phyloP scores from a whole-genome alignment of 1,140 invertebrate genomes.

The Oedothorax gibbosus region DNA sequence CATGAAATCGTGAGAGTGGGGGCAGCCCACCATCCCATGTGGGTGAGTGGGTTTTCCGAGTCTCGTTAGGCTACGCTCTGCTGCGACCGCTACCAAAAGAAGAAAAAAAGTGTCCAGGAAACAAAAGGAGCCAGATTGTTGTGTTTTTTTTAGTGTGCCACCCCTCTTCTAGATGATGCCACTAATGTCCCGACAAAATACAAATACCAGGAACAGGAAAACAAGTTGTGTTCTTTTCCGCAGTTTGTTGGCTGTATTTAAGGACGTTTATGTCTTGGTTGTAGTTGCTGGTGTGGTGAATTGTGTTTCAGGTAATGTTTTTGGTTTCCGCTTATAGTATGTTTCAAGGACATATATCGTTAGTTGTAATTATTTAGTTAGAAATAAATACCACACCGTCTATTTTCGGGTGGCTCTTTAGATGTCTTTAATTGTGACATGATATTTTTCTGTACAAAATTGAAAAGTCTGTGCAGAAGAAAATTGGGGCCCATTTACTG shows the following conservation, averaged over 20 bases:
- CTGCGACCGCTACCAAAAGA: slow-evolving; percentile 31
- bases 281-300: no score
- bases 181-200: neutral
- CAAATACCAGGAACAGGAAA: neutral
- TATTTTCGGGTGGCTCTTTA: no score
- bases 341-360: no score
- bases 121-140: slow-evolving; percentile 8
- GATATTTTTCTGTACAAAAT: no score
- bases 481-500: no score
- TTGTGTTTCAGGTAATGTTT: no score
- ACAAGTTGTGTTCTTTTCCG: neutral
- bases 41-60: slow-evolving; percentile 49
- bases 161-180: neutral
- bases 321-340: no score
- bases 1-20: slow-evolving; percentile 45
- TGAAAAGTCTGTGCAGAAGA: no score
- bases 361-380: no score
- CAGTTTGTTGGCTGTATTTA: neutral
- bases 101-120: slow-evolving; percentile 7
- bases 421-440: no score
- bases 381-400: no score
- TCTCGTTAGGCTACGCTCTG: slow-evolving; percentile 29
- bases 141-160: neutral
- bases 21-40: slow-evolving; percentile 16
- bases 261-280: neutral